These are phyloP conservation scores for Formicarius rufipectus DNA, from an alignment of 2,113 vertebrate species.

Conservation along the genomic window DNA sequence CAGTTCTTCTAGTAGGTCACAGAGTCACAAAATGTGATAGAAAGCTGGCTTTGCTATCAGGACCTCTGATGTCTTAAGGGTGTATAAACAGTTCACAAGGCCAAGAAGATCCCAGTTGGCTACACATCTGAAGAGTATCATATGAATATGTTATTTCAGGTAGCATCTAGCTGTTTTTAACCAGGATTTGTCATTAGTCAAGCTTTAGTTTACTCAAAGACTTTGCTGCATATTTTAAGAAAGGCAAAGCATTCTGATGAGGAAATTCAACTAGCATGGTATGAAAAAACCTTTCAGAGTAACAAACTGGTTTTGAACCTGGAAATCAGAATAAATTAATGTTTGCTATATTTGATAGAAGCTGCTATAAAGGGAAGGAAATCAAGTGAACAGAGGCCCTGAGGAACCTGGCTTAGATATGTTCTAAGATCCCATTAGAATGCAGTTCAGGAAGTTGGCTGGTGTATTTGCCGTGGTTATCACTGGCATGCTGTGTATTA, in stretches of 20 bases:
- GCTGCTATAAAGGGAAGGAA: neutral
- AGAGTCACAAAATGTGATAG: neutral
- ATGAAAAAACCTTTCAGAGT: neutral
- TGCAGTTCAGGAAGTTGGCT: constrained; percentile 50
- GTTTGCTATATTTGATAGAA: neutral
- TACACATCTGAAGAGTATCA: neutral
- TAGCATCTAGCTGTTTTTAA: neutral
- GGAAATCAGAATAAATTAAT: neutral
- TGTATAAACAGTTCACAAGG: neutral
- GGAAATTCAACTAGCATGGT: neutral
- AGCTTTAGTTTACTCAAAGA: neutral
- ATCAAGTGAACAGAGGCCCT: neutral
- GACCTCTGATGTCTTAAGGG: neutral
- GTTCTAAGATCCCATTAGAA: constrained; percentile 35
- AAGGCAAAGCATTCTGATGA: neutral
- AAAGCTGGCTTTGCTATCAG: neutral
- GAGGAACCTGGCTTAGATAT: constrained; percentile 7
- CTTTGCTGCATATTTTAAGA: neutral
- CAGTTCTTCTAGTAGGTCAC: neutral
- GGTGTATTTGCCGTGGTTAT: constrained; percentile 29
- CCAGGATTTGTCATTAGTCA: neutral
- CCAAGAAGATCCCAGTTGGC: neutral
- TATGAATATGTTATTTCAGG: neutral
- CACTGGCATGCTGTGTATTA: constrained; percentile 38
- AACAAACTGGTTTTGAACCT: neutral